Percentiles rank a stretch among this genome's conserved stretches.
These are phyloP conservation scores for Acrobasis repandana DNA, from an alignment of 2,888 invertebrate species.

Conservation along the genomic window DNA sequence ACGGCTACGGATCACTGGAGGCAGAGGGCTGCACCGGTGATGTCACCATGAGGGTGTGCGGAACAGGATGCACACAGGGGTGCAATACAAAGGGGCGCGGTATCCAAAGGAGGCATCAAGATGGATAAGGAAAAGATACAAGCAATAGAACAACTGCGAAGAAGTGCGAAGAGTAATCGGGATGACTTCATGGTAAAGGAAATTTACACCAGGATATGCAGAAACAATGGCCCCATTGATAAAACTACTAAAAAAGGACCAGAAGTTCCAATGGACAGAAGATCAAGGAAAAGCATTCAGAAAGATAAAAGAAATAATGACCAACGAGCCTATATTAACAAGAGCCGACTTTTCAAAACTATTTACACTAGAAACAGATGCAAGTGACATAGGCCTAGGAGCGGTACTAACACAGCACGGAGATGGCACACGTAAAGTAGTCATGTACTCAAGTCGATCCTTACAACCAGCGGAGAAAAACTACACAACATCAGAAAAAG, in stretches of 20 bases:
- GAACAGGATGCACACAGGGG: no score
- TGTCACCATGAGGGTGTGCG: no score
- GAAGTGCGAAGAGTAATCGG: no score
- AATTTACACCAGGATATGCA: no score
- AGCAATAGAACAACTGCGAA: background rate
- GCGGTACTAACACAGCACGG: background rate
- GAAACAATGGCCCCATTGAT: no score
- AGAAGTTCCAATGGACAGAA: no score
- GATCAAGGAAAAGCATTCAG: no score
- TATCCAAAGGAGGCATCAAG: background rate
- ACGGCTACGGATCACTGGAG: no score
- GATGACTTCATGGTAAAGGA: no score
- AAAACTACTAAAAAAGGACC: no score
- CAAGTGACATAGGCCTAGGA: background rate
- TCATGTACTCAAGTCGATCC: background rate
- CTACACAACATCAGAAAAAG: background rate
- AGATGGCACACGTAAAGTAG: background rate
- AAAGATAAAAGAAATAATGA: background rate
- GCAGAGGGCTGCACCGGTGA: no score
- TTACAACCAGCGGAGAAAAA: background rate
- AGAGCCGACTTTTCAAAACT: background rate
- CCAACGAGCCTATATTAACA: background rate
- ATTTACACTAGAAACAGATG: background rate
- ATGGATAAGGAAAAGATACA: background rate
- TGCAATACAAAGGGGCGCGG: no score